Conservation (phyloP, 2,888 invertebrate species). For the Heliconius charithonia region DNA sequence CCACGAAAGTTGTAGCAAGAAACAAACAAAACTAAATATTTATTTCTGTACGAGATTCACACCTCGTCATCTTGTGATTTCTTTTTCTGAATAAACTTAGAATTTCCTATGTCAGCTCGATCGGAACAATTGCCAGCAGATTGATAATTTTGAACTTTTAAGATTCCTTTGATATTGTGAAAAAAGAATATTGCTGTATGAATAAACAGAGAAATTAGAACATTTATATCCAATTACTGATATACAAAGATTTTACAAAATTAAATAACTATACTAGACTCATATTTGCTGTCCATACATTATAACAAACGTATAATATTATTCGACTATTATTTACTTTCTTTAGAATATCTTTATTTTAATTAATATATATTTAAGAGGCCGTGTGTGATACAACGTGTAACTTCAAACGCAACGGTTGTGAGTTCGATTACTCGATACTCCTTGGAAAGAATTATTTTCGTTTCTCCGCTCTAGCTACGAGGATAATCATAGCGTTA, state of each 20-base stretch:
- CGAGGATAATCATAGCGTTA: not conserved
- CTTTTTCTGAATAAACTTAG: conserved; percentile 18
- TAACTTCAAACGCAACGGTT: not conserved
- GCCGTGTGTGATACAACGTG: not conserved
- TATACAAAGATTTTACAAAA: not conserved
- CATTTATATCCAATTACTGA: not conserved
- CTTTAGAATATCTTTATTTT: not conserved
- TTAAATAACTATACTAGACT: not conserved
- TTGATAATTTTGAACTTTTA: conserved; percentile 26
- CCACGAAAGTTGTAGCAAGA: conserved; percentile 32
- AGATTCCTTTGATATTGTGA: conserved; percentile 12
- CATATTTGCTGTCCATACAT: not conserved
- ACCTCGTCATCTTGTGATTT: conserved; percentile 35
- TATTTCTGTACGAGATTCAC: conserved; percentile 30
- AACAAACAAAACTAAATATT: conserved; percentile 42
- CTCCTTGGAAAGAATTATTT: not conserved
- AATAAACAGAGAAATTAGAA: not conserved
- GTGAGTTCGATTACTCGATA: not conserved
- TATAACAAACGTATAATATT: not conserved
- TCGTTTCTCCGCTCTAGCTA: not conserved
- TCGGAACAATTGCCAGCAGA: conserved; percentile 19
- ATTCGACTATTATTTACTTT: not conserved
- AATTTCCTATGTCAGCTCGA: conserved; percentile 6
- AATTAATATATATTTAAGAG: not conserved
- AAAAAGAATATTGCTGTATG: not conserved